These are phyloP conservation scores for Alethe diademata DNA, from an alignment of 2,113 vertebrate species.

Conservation along the genomic window DNA sequence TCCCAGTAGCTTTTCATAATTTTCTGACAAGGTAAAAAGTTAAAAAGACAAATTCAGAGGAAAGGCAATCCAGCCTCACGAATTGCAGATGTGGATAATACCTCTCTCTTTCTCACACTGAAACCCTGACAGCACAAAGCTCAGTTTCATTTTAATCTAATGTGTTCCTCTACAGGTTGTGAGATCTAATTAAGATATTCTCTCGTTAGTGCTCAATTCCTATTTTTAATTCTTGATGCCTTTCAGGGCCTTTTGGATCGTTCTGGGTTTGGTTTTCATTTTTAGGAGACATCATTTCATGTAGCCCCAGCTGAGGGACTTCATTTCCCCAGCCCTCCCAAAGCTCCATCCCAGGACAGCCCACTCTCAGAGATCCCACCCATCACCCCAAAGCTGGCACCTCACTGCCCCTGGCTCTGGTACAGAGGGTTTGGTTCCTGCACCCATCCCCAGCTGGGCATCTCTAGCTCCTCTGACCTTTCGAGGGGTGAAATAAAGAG, in stretches of 20 bases:
- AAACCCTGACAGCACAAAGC: constrained; percentile 5
- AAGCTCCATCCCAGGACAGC: fast-evolving
- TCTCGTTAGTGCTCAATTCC: not conserved
- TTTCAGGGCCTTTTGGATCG: not conserved
- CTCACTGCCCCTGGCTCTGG: fast-evolving
- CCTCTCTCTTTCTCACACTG: not conserved
- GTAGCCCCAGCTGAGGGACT: fast-evolving
- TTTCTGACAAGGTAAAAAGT: constrained; percentile 29
- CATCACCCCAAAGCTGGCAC: fast-evolving
- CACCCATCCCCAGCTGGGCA: fast-evolving
- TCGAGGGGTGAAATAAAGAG: fast-evolving
- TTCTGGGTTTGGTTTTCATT: not conserved
- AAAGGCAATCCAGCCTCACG: constrained; percentile 5
- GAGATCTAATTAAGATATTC: constrained; percentile 57
- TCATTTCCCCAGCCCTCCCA: fast-evolving
- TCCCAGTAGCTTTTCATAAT: not conserved
- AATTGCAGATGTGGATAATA: not conserved
- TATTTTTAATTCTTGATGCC: not conserved
- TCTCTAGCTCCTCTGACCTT: not conserved
- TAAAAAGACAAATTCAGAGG: constrained; percentile 24
- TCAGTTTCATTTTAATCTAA: constrained; percentile 26
- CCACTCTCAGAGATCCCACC: fast-evolving
- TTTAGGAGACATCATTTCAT: not conserved
- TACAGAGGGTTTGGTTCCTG: not conserved
- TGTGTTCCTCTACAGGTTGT: not conserved